Conservation (phyloP, 2,113 vertebrate species). For the Acanthochromis polyacanthus region DNA sequence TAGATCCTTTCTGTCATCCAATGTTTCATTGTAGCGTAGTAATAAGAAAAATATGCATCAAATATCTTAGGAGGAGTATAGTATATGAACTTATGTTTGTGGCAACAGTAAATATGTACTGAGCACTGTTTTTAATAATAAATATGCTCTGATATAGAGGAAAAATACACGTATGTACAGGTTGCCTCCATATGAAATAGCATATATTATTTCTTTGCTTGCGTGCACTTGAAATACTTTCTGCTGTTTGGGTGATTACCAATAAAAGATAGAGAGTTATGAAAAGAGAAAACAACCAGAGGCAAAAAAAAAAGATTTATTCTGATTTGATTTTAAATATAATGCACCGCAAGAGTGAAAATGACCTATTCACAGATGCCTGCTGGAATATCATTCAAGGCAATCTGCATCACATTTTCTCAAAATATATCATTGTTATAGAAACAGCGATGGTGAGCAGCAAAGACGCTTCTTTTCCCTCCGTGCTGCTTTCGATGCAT, state of each 20-base stretch:
- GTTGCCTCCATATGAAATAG: conserved; percentile 2
- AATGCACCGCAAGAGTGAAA: conserved; percentile 54
- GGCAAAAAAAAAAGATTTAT: conserved; percentile 48
- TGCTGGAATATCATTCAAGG: conserved; percentile 60
- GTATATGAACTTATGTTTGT: too few species aligned
- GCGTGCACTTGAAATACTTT: conserved; percentile 21
- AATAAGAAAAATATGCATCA: too few species aligned
- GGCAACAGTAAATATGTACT: too few species aligned
- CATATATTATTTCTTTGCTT: neutral
- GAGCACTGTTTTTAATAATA: neutral
- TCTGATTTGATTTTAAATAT: conserved; percentile 70
- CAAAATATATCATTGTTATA: conserved; percentile 53
- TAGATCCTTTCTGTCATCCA: neutral
- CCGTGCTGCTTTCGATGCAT: conserved; percentile 38
- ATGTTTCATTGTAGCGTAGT: neutral
- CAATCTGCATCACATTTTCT: conserved; percentile 65
- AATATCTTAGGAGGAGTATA: too few species aligned
- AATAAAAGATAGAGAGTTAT: conserved; percentile 33
- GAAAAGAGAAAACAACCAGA: conserved; percentile 47
- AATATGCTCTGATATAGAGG: neutral
- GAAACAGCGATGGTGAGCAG: conserved; percentile 22
- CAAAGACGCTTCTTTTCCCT: conserved; percentile 10
- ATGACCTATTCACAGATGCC: conserved; percentile 56
- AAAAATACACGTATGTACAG: neutral
- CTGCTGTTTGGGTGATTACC: conserved; percentile 13